Evolutionary conservation across 2,888 invertebrate genomes (phyloP).

Genomic region (Nephrotoma guestfalica): DNA sequence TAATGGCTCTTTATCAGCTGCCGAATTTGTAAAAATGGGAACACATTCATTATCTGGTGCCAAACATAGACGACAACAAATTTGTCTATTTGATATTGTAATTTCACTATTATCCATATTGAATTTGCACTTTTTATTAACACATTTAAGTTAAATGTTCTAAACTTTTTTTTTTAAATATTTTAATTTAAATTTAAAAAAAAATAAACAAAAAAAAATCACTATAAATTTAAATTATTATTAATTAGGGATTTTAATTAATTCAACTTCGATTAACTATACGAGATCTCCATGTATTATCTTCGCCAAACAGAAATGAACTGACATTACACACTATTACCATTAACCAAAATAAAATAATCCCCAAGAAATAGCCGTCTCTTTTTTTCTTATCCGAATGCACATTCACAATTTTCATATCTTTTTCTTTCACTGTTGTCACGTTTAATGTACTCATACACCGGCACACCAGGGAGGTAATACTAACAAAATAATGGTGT

Average conservation of each 20-base stretch:
- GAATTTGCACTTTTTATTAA: conserved; percentile 2
- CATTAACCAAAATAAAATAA: conserved; percentile 2
- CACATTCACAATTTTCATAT: background rate
- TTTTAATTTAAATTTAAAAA: background rate
- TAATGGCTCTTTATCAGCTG: conserved; percentile 33
- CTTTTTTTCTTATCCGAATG: background rate
- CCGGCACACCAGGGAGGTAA: conserved; percentile 1
- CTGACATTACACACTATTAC: conserved; percentile 6
- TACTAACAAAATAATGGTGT: background rate
- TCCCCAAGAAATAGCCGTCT: background rate
- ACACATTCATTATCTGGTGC: conserved; percentile 33
- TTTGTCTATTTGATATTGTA: conserved; percentile 23
- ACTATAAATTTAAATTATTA: background rate
- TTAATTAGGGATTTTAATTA: conserved; percentile 1
- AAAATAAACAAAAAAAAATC: background rate
- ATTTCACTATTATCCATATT: conserved; percentile 15
- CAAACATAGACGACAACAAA: conserved; percentile 32
- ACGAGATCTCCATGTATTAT: conserved; percentile 1
- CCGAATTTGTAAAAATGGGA: conserved; percentile 32
- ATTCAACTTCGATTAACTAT: background rate
- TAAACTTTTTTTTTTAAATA: background rate
- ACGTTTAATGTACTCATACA: conserved; percentile 5
- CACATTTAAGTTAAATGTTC: background rate
- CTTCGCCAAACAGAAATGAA: conserved; percentile 7
- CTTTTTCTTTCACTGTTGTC: background rate